Base-by-base conservation (phyloP, 2,888 invertebrate genomes). In the Embidobia sp. region DNA sequence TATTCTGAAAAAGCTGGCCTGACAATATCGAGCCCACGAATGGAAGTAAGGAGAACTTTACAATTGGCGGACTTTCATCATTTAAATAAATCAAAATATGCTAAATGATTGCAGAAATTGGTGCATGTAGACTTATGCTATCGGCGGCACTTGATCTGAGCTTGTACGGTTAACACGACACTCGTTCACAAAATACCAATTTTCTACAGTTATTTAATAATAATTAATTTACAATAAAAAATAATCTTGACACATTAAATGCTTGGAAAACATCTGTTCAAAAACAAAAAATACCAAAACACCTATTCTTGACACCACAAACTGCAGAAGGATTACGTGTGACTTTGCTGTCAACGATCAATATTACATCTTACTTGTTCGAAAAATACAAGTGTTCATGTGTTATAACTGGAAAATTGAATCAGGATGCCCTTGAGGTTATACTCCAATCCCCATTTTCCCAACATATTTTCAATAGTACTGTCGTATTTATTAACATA, bases 371-470 rank as follows among this genome's bases (percentile, higher is more conserved):
- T 3, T 59, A 59, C 33, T 22, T 44, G 15, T 7, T 13, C 1
- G 19, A 59, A 5, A 44, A 59, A 6, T 59, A 7, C 18, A 13
- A 31, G 7, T 59, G 59, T 31, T 8, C 31, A 3, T 46, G 22
- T 8, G 49, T 77, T 1, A 37, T 77, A 13, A 59, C 51, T 7
- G 72, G 64, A 7, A 53, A 63, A 35, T 26, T 72, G 3, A 70
- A 72, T 40, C 77, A 77, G 18, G 64, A 70, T 49, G 42, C 55
- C 1, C 18, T 76, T 3, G 70, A 70, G 70, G 76, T 76, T 64
- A n/a, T 33, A 13, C 11, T 3, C 6, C 6, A 6, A 3, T 22
- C 22, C 6, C 6, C 22, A 22, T 22, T 22, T 22, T 22, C 6
- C 6, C 3, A 22, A 22, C 3, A 22, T 22, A 22, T 22, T 4